Evolutionary conservation across 2,797 vertebrate species (phyloP), one percentile per base, ranked within the genome.

Genomic region (Prunella strophiata): DNA sequence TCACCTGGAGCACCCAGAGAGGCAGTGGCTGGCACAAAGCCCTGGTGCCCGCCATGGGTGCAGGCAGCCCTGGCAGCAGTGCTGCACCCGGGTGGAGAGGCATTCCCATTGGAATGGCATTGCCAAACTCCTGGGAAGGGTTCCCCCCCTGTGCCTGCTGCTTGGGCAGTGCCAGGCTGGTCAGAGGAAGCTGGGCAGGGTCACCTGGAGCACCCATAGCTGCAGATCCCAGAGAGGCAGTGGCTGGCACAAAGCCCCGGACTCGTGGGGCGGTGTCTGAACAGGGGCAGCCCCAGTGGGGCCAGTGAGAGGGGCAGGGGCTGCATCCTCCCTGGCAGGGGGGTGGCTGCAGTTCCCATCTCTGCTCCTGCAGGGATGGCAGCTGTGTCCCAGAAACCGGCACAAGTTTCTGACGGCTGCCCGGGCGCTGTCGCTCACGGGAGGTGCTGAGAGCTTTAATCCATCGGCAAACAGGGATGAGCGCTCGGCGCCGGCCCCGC

Each of bases 401-500:
- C 0, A 0, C 3, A 3, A 5, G 55, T 14, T 34, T 30, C 54
- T 1, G 2, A 5, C 1, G 2, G 42, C 52, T 13, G 43, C 52
- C 20, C 15, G 0, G 29, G 34, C 14, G 1, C 2, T 2, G 59
- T 6, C 1, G 1, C 48, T 63, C 25, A 27, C 1, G 2, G 61
- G 26, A n/a, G 16, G 7, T 1, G 23, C 65, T 13, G 32, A 32
- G 30, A 59, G 30, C 42, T 13, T 17, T 23, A 40, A 70, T 23
- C 51, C 71, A 0, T 14, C 8, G 9, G 34, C 57, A 50, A 85
- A 58, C 68, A 32, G 70, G 12, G 45, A 22, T 8, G 23, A 12
- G 23, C 0, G 6, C 4, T 40, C 1, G 2, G 18, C 0, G 0
- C 48, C 2, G 2, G 7, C 10, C 2, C 38, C 5, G 0, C 34